Evolutionary conservation across 1,140 invertebrate species (phyloP), one percentile per base, ranked within the genome.

Genomic region (Ylistrum balloti): DNA sequence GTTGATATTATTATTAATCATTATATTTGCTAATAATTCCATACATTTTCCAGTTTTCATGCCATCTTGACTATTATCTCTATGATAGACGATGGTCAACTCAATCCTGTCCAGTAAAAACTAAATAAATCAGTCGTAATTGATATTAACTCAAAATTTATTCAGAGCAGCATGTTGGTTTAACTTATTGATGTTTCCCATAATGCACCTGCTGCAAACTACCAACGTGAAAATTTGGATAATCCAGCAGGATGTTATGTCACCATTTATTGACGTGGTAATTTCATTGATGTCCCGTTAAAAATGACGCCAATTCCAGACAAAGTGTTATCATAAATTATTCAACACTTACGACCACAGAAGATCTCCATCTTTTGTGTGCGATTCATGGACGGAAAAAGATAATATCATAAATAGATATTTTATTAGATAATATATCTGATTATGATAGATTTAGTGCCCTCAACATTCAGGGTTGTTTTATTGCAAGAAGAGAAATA

Each of bases 1-100:
- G 28, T 74, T 74, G 56, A 74, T 74, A 74, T 74, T 22, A 74
- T 74, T 74, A 74, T 74, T n/a, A 74, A 74, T 74, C 56, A 74
- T 74, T 74, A 74, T 74, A 74, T 74, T 74, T 74, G 17, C 56
- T 17, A n/a, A 74, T 74, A 28, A 48, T 48, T 5, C 56, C 56
- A 74, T 9, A 11, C 56, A 74, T 74, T 74, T 74, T 74, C 56
- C 56, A n/a, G n/a, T 74, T 74, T 74, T 28, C 56, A 28, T 74
- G n/a, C 22, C 1, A 74, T 74, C 17, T 28, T 74, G 56, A n/a
- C n/a, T n/a, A 45, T 9, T 45, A 1, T 45, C 20, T 17, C 17
- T 5, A 74, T 28, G 56, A 74, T n/a, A 74, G 56, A 74, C 28
- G 56, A 74, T 17, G 22, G 22, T n/a, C 17, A 74, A n/a, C 56